Conservation (phyloP, 2,888 invertebrate species). For the Xestia rhomboidea region DNA sequence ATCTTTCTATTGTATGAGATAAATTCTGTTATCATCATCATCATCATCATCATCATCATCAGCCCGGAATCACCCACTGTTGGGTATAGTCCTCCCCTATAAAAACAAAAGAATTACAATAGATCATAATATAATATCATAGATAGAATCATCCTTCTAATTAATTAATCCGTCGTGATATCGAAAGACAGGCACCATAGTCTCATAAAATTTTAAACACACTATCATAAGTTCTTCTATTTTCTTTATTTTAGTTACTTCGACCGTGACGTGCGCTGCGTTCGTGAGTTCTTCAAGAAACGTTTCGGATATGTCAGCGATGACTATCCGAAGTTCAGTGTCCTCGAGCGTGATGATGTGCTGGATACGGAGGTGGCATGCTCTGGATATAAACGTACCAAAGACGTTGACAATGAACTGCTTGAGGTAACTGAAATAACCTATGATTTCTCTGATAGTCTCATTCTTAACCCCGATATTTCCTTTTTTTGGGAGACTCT, state of each 20-base stretch:
- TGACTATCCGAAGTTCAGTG: constrained; percentile 94
- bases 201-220: too few species aligned
- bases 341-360: constrained; percentile 94
- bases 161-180: too few species aligned
- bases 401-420: constrained; percentile 94
- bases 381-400: constrained; percentile 97
- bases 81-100: too few species aligned
- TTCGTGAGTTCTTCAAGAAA: constrained; percentile 97
- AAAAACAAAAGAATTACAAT: too few species aligned
- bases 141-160: too few species aligned
- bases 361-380: constrained; percentile 97
- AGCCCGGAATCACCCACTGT: too few species aligned
- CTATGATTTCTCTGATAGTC: background rate
- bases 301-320: constrained; percentile 97
- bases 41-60: too few species aligned
- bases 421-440: constrained; percentile 81
- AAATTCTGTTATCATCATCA: too few species aligned
- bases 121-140: too few species aligned
- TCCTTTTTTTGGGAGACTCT: background rate
- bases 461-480: background rate
- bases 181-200: too few species aligned
- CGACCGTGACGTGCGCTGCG: constrained; percentile 98
- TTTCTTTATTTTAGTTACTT: constrained; percentile 92
- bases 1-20: too few species aligned
- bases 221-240: too few species aligned